These are phyloP conservation scores for Hyles euphorbiae DNA, from an alignment of 1,140 invertebrate species.

Conservation along the genomic window DNA sequence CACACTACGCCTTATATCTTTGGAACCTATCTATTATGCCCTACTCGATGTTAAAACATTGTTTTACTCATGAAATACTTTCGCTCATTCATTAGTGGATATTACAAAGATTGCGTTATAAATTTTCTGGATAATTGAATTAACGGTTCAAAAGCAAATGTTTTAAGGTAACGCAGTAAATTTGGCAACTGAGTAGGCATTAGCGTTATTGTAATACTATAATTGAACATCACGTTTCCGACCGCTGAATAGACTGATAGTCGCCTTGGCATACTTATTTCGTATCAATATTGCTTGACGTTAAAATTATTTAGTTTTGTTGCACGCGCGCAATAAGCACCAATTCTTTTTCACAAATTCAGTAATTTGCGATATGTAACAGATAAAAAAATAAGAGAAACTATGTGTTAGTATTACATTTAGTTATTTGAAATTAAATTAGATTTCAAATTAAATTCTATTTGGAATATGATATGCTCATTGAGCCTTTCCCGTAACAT, in stretches of 20 bases:
- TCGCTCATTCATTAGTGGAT: no score
- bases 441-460: no score
- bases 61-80: no score
- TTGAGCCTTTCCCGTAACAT: no score
- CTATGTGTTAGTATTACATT: no score
- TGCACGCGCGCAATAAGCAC: background rate
- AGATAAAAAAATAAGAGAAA: no score
- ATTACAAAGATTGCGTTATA: no score
- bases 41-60: no score
- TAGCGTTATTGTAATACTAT: conserved; percentile 35
- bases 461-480: no score
- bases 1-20: background rate
- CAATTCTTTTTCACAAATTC: background rate
- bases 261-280: conserved; percentile 58
- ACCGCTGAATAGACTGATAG: conserved; percentile 35
- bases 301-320: conserved; percentile 12
- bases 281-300: conserved; percentile 37
- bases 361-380: background rate
- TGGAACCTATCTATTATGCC: no score
- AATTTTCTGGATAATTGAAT: no score
- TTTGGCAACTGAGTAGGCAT: conserved; percentile 26
- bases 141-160: background rate
- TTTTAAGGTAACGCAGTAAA: conserved; percentile 14
- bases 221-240: conserved; percentile 56
- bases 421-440: no score